phyloP scores from a whole-genome alignment of 2,113 vertebrate genomes.

The Malurus elegans region DNA sequence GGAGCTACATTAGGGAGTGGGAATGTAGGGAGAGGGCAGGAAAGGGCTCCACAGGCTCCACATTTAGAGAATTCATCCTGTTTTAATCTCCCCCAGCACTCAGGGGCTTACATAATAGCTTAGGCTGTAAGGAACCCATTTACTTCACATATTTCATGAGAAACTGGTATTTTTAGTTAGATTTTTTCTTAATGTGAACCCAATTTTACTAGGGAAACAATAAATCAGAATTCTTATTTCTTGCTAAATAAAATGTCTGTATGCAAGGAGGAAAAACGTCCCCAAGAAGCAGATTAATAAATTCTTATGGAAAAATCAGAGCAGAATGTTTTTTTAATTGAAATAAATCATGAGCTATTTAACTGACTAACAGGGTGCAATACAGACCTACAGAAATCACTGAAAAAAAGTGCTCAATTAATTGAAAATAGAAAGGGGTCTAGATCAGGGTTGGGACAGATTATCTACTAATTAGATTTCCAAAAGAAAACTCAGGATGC shows the following conservation, averaged over 20 bases:
- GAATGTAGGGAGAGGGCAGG: not conserved
- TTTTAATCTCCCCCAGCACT: not conserved
- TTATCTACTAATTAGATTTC: not conserved
- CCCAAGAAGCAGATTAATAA: not conserved
- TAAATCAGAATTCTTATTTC: not conserved
- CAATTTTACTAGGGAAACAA: not conserved
- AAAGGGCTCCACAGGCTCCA: not conserved
- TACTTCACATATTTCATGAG: not conserved
- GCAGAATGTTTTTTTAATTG: rapidly evolving
- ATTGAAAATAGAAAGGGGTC: not conserved
- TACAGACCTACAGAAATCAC: not conserved
- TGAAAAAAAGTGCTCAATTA: not conserved
- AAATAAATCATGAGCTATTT: not conserved
- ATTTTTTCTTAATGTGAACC: not conserved
- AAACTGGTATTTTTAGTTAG: not conserved
- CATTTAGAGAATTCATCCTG: not conserved
- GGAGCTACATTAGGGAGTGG: not conserved
- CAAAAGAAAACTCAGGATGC: not conserved
- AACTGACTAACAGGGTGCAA: not conserved
- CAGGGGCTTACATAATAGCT: not conserved
- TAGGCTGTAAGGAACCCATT: not conserved
- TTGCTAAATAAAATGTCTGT: not conserved
- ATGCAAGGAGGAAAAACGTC: not conserved
- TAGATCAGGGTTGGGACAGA: not conserved
- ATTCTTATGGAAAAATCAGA: not conserved